These are phyloP conservation scores for Sakesphorus luctuosus DNA, from an alignment of 2,113 vertebrate species.

Conservation along the genomic window DNA sequence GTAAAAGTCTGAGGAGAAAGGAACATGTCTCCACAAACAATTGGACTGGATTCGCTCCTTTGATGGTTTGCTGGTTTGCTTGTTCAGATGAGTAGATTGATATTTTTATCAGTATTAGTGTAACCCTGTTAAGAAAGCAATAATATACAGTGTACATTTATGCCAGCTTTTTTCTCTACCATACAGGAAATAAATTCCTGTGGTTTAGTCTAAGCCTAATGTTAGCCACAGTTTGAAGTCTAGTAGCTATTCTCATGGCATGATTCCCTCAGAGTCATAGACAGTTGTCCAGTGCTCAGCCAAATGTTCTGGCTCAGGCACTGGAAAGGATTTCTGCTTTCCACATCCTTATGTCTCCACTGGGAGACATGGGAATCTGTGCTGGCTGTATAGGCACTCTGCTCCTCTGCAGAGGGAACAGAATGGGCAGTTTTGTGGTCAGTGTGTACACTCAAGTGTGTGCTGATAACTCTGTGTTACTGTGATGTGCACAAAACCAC, in stretches of 20 bases:
- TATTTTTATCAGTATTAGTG: neutral
- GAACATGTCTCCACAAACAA: neutral
- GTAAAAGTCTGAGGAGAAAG: neutral
- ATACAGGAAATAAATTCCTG: neutral
- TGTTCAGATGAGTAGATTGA: neutral
- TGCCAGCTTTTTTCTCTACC: neutral
- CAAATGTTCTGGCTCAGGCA: neutral
- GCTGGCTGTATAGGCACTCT: neutral
- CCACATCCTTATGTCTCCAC: neutral
- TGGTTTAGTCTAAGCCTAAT: neutral
- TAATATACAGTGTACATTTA: neutral
- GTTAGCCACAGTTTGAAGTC: neutral
- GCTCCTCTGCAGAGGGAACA: neutral
- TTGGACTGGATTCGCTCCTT: neutral
- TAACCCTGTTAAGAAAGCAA: neutral
- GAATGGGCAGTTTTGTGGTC: neutral
- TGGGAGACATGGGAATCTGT: rapidly evolving
- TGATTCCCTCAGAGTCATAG: neutral
- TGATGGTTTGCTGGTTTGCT: neutral
- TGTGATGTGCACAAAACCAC: neutral
- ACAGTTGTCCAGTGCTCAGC: rapidly evolving
- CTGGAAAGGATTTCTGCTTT: neutral
- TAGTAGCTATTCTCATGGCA: rapidly evolving
- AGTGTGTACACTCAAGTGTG: neutral
- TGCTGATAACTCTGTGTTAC: neutral